Base-by-base conservation (phyloP, 1,140 invertebrate genomes). In the Drosophila biarmipes region DNA sequence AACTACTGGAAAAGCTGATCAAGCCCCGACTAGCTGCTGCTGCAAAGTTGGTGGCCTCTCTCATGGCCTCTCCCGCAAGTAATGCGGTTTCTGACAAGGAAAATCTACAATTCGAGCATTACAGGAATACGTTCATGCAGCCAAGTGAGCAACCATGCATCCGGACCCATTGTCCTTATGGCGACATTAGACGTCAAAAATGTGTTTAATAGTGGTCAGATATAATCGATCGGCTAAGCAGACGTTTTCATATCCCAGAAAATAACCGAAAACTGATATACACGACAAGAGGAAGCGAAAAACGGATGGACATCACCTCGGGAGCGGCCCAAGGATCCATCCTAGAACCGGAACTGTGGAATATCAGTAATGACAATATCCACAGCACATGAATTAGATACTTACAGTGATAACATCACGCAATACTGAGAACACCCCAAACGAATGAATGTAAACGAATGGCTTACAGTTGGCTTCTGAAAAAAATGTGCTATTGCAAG, bases 1-100 rank as follows among this genome's bases (percentile, higher is more conserved):
- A 53, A 6, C 52, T 54, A 15, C 10, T 52, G 19, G 17, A 35
- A 17, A 49, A 49, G 8, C 24, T 31, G 46, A 49, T 17, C 43
- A 48, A 48, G n/a, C 46, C 24, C 7, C 46, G 46, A 48, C 14
- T 51, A 34, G 11, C 6, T 17, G 15, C 48, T 17, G 48, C 15
- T 11, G 17, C 29, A 29, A 49, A 49, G 15, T 0, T 1, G 48
- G 37, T n/a, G 6, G 24, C 5, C 24, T 24, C 24, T 24, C 24
- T 24, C 24, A n/a, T n/a, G n/a, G 37, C n/a, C 15, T 17, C 15
- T 40, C 38, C 6, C n/a, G n/a, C n/a, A 40, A 6, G 15, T 24
- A 48, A 12, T 29, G 29, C 15, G 46, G 46, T 2, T 49, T 49
- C 10, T 8, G 24, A 29, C 46, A 24, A 48, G 24, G 46, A 4